These are phyloP conservation scores for Campaea margaritaria DNA, from an alignment of 2,888 invertebrate genomes.

Conservation along the genomic window DNA sequence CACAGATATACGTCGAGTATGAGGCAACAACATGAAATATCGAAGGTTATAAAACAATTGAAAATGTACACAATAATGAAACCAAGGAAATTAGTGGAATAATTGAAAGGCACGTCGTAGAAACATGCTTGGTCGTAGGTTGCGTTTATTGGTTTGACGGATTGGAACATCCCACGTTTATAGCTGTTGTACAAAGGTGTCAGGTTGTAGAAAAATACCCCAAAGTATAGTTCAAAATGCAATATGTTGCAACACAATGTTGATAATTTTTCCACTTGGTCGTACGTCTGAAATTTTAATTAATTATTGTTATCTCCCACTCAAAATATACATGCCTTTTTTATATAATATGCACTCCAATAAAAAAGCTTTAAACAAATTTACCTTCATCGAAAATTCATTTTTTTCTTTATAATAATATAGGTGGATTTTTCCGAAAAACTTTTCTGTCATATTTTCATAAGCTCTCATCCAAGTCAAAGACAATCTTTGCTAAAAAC, in stretches of 20 bases:
- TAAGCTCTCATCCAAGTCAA: neutral
- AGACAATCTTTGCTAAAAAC: conserved; percentile 2
- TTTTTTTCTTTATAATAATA: conserved; percentile 10
- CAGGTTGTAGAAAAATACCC: neutral
- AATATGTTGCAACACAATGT: neutral
- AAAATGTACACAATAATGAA: neutral
- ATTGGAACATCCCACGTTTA: conserved; percentile 10
- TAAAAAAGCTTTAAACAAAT: too few relatives aligned
- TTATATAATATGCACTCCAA: too few relatives aligned
- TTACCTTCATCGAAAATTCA: conserved; percentile 12
- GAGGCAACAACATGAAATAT: neutral
- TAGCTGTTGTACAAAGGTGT: conserved; percentile 12
- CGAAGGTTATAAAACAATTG: neutral
- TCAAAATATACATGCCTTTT: too few relatives aligned
- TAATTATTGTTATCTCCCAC: neutral
- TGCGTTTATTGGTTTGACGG: conserved; percentile 4
- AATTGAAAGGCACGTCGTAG: conserved; percentile 16
- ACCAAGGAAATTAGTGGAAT: neutral
- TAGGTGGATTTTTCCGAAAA: conserved; percentile 9
- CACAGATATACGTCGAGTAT: conserved; percentile 2
- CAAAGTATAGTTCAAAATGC: neutral
- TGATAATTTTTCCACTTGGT: conserved; percentile 7
- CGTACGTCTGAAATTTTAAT: conserved; percentile 6
- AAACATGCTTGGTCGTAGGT: conserved; percentile 2
- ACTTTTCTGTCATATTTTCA: neutral